phyloP scores from a whole-genome alignment of 1,140 invertebrate genomes.

The Tetranychus cinnabarinus region DNA sequence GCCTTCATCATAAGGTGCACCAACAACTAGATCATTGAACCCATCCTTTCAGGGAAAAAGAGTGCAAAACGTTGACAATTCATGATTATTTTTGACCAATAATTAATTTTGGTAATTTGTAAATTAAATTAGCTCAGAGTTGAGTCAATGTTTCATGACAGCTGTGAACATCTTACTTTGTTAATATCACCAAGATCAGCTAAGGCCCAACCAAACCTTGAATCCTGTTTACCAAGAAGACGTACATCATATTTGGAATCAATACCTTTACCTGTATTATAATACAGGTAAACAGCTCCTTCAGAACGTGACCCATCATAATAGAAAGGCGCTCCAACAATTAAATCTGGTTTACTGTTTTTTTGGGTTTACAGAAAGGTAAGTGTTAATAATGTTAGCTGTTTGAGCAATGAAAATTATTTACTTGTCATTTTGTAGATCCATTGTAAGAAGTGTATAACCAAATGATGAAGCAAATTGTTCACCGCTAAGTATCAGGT shows the following conservation, averaged over 20 bases:
- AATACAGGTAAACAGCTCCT: constrained; percentile 71
- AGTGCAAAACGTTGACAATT: not conserved
- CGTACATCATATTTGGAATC: constrained; percentile 19
- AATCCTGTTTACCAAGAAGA: constrained; percentile 42
- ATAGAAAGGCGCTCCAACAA: constrained; percentile 76
- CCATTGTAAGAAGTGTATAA: constrained; percentile 54
- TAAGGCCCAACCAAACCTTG: constrained; percentile 60
- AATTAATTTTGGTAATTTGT: too few species aligned
- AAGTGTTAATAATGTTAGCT: too few species aligned
- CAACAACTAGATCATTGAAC: constrained; percentile 58
- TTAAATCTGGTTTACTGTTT: constrained; percentile 46
- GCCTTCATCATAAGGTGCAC: constrained; percentile 71
- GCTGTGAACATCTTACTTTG: constrained; percentile 27
- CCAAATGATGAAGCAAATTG: constrained; percentile 36
- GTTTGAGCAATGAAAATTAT: constrained; percentile 7
- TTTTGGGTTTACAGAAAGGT: too few species aligned
- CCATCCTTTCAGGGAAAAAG: constrained; percentile 21
- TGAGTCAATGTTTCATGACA: not conserved
- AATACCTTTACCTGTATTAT: constrained; percentile 25
- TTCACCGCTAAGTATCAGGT: constrained; percentile 14
- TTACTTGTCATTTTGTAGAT: constrained; percentile 65
- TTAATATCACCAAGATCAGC: constrained; percentile 70
- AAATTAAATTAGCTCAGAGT: not conserved
- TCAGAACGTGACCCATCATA: constrained; percentile 41
- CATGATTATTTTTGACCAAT: not conserved